phyloP scores from a whole-genome alignment of 2,113 vertebrate species.

The Dasyprocta punctata region DNA sequence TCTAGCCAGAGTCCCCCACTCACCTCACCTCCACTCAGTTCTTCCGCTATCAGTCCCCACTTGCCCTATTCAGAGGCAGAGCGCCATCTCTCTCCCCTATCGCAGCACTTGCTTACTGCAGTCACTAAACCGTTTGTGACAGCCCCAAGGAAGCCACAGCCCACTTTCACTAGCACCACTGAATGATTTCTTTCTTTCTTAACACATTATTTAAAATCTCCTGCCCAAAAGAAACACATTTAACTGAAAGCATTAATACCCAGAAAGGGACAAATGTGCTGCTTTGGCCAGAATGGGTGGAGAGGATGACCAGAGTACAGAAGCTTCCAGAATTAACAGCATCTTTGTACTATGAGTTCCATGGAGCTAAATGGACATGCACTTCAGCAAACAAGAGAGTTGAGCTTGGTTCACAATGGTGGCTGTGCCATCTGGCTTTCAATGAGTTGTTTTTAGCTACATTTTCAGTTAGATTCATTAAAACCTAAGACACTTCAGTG shows the following conservation, averaged over 20 bases:
- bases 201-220: neutral
- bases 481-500: conserved; percentile 62
- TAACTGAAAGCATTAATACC: conserved; percentile 11
- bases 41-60: neutral
- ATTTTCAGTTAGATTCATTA: conserved; percentile 75
- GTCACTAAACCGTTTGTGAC: neutral
- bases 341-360: conserved; percentile 59
- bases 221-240: neutral
- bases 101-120: too few relatives aligned
- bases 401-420: conserved; percentile 59
- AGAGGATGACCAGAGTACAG: conserved; percentile 31
- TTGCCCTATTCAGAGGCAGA: neutral
- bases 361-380: conserved; percentile 50
- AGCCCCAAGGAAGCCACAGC: neutral
- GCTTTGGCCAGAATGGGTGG: neutral
- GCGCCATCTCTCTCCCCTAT: neutral
- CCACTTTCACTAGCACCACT: neutral
- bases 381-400: conserved; percentile 54
- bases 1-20: neutral
- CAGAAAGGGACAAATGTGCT: neutral
- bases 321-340: conserved; percentile 67
- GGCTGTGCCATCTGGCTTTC: conserved; percentile 70
- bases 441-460: conserved; percentile 76
- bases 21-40: neutral
- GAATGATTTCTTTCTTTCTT: neutral